Evolutionary conservation across 2,113 vertebrate species (phyloP).

Genomic region (Pteropus alecto): DNA sequence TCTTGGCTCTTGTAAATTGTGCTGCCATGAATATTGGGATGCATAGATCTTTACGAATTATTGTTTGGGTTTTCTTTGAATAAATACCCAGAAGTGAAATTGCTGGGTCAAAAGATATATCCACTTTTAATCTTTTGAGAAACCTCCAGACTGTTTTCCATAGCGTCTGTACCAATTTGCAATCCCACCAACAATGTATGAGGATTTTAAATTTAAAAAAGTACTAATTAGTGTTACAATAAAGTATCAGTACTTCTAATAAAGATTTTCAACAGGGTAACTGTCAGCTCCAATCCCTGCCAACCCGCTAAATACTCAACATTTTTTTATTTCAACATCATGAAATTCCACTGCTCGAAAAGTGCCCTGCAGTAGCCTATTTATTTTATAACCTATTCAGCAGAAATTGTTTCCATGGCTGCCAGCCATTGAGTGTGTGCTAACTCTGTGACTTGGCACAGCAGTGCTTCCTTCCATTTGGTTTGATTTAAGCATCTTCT

Average conservation of each 20-base stretch:
- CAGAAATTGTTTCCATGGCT: constrained; percentile 79
- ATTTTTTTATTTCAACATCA: constrained; percentile 45
- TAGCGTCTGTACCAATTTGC: too few species aligned
- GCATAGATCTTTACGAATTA: too few species aligned
- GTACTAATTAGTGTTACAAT: neutral
- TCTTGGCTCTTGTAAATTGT: too few species aligned
- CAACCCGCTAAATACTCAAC: constrained; percentile 1
- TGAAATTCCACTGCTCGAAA: constrained; percentile 26
- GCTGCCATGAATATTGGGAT: too few species aligned
- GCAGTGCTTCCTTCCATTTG: constrained; percentile 36
- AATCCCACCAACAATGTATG: too few species aligned
- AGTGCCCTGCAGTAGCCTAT: constrained; percentile 62
- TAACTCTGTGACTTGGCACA: constrained; percentile 73
- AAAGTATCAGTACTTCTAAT: constrained; percentile 38
- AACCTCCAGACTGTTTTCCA: too few species aligned
- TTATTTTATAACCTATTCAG: constrained; percentile 81
- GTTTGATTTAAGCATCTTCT: constrained; percentile 52
- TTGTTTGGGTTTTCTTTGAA: too few species aligned
- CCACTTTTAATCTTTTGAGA: too few species aligned
- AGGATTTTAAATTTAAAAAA: neutral
- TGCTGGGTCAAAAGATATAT: too few species aligned
- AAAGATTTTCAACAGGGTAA: constrained; percentile 47
- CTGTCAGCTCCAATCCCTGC: neutral
- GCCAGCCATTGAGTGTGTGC: constrained; percentile 68
- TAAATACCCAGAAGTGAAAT: too few species aligned